Evolutionary conservation across 2,888 invertebrate species (phyloP).

Genomic region (Polylopha cassiicola): DNA sequence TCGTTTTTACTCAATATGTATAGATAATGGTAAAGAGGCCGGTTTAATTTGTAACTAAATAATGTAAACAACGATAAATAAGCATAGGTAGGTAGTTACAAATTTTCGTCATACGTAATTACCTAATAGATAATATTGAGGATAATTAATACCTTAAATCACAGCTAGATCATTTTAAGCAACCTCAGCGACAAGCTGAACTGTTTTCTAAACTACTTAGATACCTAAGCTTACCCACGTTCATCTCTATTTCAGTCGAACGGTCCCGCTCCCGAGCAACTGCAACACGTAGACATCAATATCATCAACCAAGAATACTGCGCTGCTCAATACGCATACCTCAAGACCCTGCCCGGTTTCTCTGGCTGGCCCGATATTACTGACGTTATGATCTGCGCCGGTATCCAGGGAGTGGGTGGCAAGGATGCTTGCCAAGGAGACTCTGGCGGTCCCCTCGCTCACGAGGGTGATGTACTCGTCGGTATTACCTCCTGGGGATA

Average conservation of each 20-base stretch:
- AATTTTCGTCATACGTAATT: no score
- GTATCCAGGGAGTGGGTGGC: slow-evolving; percentile 39
- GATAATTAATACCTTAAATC: no score
- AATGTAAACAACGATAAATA: no score
- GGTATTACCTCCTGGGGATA: slow-evolving; percentile 71
- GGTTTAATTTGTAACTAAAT: no score
- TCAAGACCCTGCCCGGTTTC: slow-evolving; percentile 31
- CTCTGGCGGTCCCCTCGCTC: slow-evolving; percentile 70
- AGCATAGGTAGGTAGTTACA: no score
- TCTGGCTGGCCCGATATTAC: slow-evolving; percentile 36
- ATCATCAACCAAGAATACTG: slow-evolving; percentile 40
- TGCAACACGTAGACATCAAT: slow-evolving; percentile 37
- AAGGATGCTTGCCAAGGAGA: slow-evolving; percentile 68
- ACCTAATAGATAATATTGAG: no score
- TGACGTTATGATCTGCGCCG: slow-evolving; percentile 47
- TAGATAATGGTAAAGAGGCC: no score
- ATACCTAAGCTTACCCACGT: not conserved
- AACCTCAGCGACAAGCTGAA: not conserved
- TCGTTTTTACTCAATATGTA: no score
- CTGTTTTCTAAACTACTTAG: slow-evolving; percentile 21
- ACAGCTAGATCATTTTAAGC: no score
- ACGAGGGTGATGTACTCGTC: slow-evolving; percentile 48
- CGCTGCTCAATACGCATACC: slow-evolving; percentile 35
- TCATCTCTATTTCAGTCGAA: slow-evolving; percentile 20
- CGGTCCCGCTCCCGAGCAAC: slow-evolving; percentile 22